Conservation (phyloP, 2,113 vertebrate species). For the Aix galericulata region DNA sequence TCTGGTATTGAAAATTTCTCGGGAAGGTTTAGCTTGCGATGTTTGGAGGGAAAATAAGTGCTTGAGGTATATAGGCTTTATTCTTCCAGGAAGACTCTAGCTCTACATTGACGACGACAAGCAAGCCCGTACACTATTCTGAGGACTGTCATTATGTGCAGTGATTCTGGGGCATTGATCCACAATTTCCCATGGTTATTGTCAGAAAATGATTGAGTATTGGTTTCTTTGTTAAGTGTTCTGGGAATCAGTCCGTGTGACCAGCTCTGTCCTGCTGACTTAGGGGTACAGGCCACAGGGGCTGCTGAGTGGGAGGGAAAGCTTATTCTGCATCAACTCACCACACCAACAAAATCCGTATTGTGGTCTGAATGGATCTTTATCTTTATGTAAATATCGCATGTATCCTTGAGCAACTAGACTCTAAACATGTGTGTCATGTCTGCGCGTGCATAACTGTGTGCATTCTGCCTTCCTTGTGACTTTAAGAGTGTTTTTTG, state of each 20-base stretch:
- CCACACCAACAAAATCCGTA: background rate
- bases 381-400: too few relatives aligned
- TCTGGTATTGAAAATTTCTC: background rate
- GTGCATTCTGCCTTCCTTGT: background rate
- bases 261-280: background rate
- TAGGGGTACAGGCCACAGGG: background rate
- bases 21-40: background rate
- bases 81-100: background rate
- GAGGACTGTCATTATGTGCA: background rate
- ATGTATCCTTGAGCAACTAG: background rate
- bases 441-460: background rate
- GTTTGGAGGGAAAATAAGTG: background rate
- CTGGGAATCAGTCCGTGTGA: background rate
- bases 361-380: background rate
- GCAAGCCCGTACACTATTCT: background rate
- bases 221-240: background rate
- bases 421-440: fast-evolving
- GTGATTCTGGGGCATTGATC: background rate
- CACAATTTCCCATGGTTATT: background rate
- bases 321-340: background rate
- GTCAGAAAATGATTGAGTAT: background rate
- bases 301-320: background rate
- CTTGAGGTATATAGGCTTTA: background rate
- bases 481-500: background rate
- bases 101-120: background rate